Evolutionary conservation across 2,888 invertebrate genomes (phyloP).

Genomic region (Cheilosia soror): DNA sequence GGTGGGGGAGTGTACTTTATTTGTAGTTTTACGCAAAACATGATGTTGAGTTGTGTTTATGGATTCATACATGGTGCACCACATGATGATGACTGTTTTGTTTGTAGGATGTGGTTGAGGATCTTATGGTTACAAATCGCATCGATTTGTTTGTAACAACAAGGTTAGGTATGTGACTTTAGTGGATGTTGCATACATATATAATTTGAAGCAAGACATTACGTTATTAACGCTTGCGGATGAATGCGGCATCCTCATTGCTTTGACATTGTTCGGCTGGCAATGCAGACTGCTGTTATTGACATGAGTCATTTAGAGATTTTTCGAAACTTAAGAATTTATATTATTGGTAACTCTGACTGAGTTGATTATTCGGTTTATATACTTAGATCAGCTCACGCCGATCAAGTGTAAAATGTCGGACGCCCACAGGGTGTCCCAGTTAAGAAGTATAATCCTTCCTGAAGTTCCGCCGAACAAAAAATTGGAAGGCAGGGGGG

Average conservation of each 20-base stretch:
- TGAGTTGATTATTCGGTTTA: too few species aligned
- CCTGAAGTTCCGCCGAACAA: too few species aligned
- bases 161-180: conserved; percentile 71
- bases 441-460: too few species aligned
- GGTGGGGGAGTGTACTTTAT: conserved; percentile 38
- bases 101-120: conserved; percentile 26
- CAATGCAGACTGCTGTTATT: not conserved
- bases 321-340: not conserved
- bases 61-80: conserved; percentile 65
- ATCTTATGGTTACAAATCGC: conserved; percentile 66
- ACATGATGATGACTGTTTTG: conserved; percentile 45
- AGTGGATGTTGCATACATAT: conserved; percentile 37
- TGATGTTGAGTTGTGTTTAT: conserved; percentile 67
- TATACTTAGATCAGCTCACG: too few species aligned
- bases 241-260: conserved; percentile 64
- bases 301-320: not conserved
- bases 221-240: conserved; percentile 23
- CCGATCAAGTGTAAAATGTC: too few species aligned
- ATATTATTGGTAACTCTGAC: too few species aligned
- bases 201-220: conserved; percentile 57
- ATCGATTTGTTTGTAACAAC: conserved; percentile 49
- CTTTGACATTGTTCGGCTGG: conserved; percentile 20
- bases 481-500: too few species aligned
- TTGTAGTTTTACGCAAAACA: conserved; percentile 72
- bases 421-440: too few species aligned